phyloP scores from a whole-genome alignment of 2,113 vertebrate species.

The Bos indicus region DNA sequence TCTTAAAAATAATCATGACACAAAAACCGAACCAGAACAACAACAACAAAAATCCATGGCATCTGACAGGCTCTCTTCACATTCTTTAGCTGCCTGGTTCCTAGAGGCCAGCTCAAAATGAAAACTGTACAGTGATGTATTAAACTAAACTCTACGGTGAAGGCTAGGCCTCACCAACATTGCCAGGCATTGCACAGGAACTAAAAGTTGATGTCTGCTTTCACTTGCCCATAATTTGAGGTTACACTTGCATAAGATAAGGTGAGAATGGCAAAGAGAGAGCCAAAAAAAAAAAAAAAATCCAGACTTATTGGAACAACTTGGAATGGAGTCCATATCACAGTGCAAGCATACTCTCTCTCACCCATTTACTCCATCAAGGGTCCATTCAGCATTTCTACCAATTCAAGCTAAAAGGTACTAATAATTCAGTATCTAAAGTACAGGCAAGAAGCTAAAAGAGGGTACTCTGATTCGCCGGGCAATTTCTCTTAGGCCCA shows the following conservation, averaged over 20 bases:
- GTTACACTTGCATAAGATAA: not conserved
- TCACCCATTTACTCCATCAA: not conserved
- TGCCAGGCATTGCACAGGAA: not conserved
- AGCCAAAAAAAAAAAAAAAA: not conserved
- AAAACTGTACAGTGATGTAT: not conserved
- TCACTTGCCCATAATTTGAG: conserved; percentile 8
- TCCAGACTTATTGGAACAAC: not conserved
- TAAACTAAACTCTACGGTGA: not conserved
- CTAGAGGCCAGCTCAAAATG: conserved; percentile 12
- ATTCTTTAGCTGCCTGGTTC: not conserved
- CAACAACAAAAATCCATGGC: not conserved
- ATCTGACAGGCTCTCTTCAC: not conserved
- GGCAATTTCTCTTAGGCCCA: not conserved
- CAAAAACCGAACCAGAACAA: not conserved
- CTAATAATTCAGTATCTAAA: not conserved
- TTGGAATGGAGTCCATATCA: not conserved
- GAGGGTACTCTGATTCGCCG: not conserved
- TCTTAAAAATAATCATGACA: not conserved
- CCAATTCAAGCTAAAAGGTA: not conserved
- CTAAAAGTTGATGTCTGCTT: not conserved
- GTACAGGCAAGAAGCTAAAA: not conserved
- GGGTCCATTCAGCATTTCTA: not conserved
- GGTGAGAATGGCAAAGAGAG: conserved; percentile 8
- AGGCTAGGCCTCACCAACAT: not conserved
- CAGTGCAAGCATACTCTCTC: not conserved